These are phyloP conservation scores for Doryteuthis pealeii DNA, from an alignment of 1,140 invertebrate genomes.

Conservation along the genomic window DNA sequence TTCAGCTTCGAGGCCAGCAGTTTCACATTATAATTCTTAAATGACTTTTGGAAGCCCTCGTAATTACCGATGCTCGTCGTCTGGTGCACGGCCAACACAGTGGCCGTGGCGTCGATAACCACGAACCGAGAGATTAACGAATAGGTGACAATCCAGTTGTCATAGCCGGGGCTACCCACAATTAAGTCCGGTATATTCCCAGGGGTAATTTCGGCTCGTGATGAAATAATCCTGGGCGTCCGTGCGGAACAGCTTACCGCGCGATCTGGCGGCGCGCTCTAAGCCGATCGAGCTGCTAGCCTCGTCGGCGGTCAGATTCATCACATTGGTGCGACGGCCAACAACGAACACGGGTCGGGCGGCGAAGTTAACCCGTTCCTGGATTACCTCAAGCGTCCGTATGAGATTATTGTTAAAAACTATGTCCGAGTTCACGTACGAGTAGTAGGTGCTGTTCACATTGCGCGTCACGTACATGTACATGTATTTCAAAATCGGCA, in stretches of 20 bases:
- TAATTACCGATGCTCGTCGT: constrained; percentile 18
- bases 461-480: constrained; percentile 15
- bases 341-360: constrained; percentile 17
- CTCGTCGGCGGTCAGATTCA: constrained; percentile 18
- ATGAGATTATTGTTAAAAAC: constrained; percentile 24
- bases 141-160: constrained; percentile 30
- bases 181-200: constrained; percentile 29
- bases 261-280: not conserved
- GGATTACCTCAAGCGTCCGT: constrained; percentile 15
- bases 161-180: constrained; percentile 31
- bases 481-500: constrained; percentile 25
- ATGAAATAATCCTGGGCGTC: constrained; percentile 36
- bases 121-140: not conserved
- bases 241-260: constrained; percentile 22
- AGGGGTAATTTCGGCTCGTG: constrained; percentile 27
- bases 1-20: not conserved
- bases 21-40: not conserved
- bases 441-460: constrained; percentile 24
- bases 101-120: constrained; percentile 18
- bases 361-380: constrained; percentile 5
- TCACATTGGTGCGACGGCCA: constrained; percentile 24
- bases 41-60: constrained; percentile 3
- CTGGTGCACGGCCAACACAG: constrained; percentile 20
- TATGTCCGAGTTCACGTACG: constrained; percentile 28
- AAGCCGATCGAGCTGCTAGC: constrained; percentile 9